Evolutionary conservation across 1,140 invertebrate genomes (phyloP).

Genomic region (Solenopsis invicta): DNA sequence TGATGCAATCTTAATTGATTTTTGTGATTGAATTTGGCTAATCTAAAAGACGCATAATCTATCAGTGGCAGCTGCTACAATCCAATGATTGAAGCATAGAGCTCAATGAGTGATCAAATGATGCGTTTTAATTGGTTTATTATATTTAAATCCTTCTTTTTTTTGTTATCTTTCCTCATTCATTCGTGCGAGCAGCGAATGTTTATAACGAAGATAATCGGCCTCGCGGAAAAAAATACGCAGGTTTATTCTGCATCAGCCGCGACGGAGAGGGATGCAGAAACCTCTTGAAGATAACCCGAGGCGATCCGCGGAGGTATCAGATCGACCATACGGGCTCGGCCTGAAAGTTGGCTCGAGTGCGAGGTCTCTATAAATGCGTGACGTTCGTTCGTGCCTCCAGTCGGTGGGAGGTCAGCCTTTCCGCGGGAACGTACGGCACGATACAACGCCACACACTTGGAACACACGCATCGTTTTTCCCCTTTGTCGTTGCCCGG

Average conservation of each 20-base stretch:
- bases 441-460: neutral
- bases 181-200: neutral
- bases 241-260: neutral
- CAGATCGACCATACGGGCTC: neutral
- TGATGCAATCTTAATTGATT: too few species aligned
- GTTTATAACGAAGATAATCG: neutral
- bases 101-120: too few species aligned
- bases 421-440: conserved; percentile 61
- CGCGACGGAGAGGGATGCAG: neutral
- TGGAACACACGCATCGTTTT: conserved; percentile 8
- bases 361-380: conserved; percentile 71
- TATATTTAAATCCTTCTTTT: neutral
- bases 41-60: too few species aligned
- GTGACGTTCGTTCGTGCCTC: conserved; percentile 60
- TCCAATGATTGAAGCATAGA: too few species aligned
- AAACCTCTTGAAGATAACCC: conserved; percentile 55
- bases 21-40: too few species aligned
- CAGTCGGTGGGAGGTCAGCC: conserved; percentile 73
- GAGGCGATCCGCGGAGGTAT: conserved; percentile 1
- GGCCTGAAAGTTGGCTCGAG: neutral
- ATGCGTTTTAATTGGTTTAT: neutral
- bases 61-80: too few species aligned
- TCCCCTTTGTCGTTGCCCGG: neutral
- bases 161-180: neutral
- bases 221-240: neutral